Conservation (phyloP, 64 coral and sea anemone genomes). For the Montipora cactus region DNA sequence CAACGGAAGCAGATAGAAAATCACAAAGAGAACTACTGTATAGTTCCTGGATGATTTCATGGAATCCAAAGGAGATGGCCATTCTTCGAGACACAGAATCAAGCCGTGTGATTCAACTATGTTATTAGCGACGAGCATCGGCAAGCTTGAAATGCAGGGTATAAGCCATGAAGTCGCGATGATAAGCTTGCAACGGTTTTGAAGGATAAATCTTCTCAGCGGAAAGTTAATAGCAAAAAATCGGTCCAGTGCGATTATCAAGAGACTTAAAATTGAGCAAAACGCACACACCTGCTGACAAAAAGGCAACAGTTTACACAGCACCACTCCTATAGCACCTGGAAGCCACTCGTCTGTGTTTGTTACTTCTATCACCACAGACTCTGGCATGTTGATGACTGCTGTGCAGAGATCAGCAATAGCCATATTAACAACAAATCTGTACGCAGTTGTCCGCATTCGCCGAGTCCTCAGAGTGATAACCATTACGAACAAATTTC, state of each 20-base stretch:
- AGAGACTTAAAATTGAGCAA: slow-evolving; percentile 51
- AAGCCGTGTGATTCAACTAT: neutral
- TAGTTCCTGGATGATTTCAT: neutral
- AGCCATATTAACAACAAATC: slow-evolving; percentile 5
- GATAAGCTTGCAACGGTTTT: slow-evolving; percentile 15
- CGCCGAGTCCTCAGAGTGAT: neutral
- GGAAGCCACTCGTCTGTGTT: slow-evolving; percentile 17
- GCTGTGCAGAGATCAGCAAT: slow-evolving; percentile 25
- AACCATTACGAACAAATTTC: slow-evolving; percentile 5
- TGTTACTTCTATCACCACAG: neutral
- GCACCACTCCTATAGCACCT: slow-evolving; percentile 5
- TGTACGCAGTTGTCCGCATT: neutral
- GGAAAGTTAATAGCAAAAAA: slow-evolving; percentile 46
- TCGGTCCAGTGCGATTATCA: slow-evolving; percentile 46
- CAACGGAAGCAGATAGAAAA: slow-evolving; percentile 36
- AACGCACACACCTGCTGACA: slow-evolving; percentile 29
- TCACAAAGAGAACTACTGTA: slow-evolving; percentile 42
- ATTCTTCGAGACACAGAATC: slow-evolving; percentile 56
- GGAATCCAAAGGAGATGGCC: slow-evolving; percentile 46
- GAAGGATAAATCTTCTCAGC: slow-evolving; percentile 30
- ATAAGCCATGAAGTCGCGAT: slow-evolving; percentile 48
- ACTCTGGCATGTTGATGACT: slow-evolving; percentile 31
- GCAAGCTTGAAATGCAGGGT: slow-evolving; percentile 6
- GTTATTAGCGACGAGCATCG: slow-evolving; percentile 49
- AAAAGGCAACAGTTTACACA: slow-evolving; percentile 65